Evolutionary conservation across 2,113 vertebrate genomes (phyloP).

Genomic region (Sinocyclocheilus grahami): DNA sequence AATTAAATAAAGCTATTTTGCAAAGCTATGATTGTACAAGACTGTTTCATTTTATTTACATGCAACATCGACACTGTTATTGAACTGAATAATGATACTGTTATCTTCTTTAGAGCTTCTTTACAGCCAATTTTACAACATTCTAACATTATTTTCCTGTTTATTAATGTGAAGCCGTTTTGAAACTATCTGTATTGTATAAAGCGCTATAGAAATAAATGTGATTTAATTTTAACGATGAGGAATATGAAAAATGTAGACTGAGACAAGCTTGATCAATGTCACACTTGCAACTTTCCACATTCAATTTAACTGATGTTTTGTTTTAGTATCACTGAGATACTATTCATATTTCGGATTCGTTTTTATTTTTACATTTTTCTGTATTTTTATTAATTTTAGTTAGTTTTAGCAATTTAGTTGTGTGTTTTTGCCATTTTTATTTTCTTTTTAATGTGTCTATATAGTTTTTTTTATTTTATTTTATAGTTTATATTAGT

Average conservation of each 20-base stretch:
- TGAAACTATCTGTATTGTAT: neutral
- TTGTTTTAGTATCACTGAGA: neutral
- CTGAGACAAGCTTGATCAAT: neutral
- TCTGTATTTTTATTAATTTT: no score
- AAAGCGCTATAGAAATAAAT: neutral
- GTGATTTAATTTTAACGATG: neutral
- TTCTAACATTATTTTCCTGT: neutral
- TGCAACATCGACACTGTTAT: neutral
- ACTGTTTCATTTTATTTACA: constrained; percentile 5
- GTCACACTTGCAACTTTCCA: neutral
- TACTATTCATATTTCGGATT: no score
- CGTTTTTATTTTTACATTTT: neutral
- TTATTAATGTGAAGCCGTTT: neutral
- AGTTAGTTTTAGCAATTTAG: neutral
- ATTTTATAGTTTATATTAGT: neutral
- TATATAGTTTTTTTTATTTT: neutral
- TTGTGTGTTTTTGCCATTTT: neutral
- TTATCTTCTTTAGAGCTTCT: neutral
- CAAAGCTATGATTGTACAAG: neutral
- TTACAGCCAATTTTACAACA: neutral
- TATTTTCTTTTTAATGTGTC: neutral
- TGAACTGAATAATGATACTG: neutral
- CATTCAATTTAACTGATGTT: neutral
- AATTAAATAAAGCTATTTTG: neutral
- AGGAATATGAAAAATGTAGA: neutral